These are phyloP conservation scores for Zaprionus camerounensis DNA, from an alignment of 1,140 invertebrate species.

Conservation along the genomic window DNA sequence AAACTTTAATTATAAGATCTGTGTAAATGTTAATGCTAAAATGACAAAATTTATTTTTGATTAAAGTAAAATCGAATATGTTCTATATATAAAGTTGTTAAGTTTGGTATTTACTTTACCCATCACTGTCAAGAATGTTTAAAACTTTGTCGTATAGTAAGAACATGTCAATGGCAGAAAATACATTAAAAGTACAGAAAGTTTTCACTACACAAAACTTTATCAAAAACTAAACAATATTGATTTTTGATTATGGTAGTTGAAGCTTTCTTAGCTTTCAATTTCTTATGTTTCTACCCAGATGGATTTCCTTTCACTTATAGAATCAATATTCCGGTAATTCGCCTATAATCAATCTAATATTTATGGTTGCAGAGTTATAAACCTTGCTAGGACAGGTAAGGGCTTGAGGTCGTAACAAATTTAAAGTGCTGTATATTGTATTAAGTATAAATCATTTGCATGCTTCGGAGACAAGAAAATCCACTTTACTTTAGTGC, in stretches of 20 bases:
- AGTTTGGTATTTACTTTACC: background rate
- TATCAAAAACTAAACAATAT: background rate
- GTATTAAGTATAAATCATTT: conserved; percentile 1
- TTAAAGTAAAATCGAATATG: background rate
- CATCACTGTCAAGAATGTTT: background rate
- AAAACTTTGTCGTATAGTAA: background rate
- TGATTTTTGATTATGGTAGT: conserved; percentile 2
- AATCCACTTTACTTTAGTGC: conserved; percentile 20
- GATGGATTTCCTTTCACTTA: background rate
- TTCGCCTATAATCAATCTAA: background rate
- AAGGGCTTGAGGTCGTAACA: background rate
- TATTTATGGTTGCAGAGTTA: background rate
- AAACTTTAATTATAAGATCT: background rate
- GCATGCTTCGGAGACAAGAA: conserved; percentile 6
- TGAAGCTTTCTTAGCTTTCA: background rate
- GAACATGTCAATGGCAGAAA: background rate
- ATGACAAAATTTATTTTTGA: background rate
- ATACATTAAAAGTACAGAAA: conserved; percentile 8
- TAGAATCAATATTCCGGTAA: background rate
- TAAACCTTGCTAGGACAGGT: background rate
- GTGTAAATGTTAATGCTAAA: background rate
- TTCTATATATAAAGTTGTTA: background rate
- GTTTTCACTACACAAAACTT: background rate
- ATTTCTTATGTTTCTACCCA: background rate
- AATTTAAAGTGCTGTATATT: background rate